Evolutionary conservation across 1,140 invertebrate species (phyloP).

Genomic region (Brachionus rotundiformis): DNA sequence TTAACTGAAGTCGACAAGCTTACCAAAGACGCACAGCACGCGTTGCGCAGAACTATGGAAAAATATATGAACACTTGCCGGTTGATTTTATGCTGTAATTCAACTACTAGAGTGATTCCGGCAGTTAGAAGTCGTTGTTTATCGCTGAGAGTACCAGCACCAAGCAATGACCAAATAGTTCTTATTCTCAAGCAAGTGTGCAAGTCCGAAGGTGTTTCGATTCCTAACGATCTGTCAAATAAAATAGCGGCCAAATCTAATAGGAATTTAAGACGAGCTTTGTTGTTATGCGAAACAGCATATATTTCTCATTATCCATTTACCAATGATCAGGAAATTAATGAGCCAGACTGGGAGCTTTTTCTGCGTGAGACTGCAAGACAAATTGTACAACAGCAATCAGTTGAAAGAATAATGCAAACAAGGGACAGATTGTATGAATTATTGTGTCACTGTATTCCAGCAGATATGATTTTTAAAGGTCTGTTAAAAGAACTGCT

Average conservation of each 20-base stretch:
- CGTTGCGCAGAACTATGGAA: slow-evolving; percentile 95
- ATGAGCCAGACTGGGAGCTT: slow-evolving; percentile 87
- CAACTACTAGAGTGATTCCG: slow-evolving; percentile 88
- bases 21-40: slow-evolving; percentile 97
- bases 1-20: slow-evolving; percentile 91
- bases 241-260: slow-evolving; percentile 78
- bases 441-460: slow-evolving; percentile 87
- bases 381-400: slow-evolving; percentile 80
- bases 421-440: slow-evolving; percentile 87
- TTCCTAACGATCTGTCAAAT: slow-evolving; percentile 77
- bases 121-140: slow-evolving; percentile 92
- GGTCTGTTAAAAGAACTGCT: slow-evolving; percentile 81
- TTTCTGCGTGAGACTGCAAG: slow-evolving; percentile 81
- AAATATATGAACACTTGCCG: slow-evolving; percentile 94
- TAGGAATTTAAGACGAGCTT: slow-evolving; percentile 86
- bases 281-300: slow-evolving; percentile 85
- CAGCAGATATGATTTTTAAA: slow-evolving; percentile 87
- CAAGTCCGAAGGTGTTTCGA: slow-evolving; percentile 23
- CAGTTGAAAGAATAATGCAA: slow-evolving; percentile 78
- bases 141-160: slow-evolving; percentile 76
- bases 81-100: slow-evolving; percentile 89
- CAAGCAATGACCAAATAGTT: slow-evolving; percentile 21
- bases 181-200: slow-evolving; percentile 39
- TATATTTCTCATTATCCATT: slow-evolving; percentile 72
- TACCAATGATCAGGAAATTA: slow-evolving; percentile 76